These are phyloP conservation scores for Limnephilus rhombicus DNA, from an alignment of 2,888 invertebrate genomes.

Conservation along the genomic window DNA sequence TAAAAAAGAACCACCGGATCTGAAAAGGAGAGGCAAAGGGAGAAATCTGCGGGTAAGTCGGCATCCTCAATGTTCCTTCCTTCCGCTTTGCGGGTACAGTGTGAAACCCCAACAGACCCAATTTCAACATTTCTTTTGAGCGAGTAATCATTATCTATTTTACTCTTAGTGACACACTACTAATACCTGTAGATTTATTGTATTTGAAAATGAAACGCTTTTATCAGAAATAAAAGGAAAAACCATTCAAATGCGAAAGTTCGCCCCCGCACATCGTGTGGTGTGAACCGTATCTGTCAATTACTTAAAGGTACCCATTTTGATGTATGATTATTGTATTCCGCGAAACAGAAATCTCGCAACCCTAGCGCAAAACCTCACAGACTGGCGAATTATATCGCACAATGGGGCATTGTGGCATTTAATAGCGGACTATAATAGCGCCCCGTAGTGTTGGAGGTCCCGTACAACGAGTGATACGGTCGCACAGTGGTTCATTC, in stretches of 20 bases:
- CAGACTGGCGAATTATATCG: not conserved
- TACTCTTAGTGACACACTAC: too few relatives aligned
- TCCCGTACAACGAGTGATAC: not conserved
- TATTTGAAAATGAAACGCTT: not conserved
- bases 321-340: not conserved
- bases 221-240: not conserved
- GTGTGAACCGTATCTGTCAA: not conserved
- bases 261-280: not conserved
- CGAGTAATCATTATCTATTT: too few relatives aligned
- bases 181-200: too few relatives aligned
- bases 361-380: not conserved
- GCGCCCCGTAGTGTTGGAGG: not conserved
- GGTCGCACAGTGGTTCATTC: not conserved
- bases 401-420: not conserved
- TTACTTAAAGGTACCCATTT: not conserved
- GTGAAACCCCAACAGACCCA: too few relatives aligned
- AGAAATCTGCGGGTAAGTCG: too few relatives aligned
- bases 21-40: too few relatives aligned
- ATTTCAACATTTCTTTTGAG: too few relatives aligned
- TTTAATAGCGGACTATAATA: not conserved
- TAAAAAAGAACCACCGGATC: too few relatives aligned
- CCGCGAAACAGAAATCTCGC: not conserved
- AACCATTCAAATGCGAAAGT: not conserved
- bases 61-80: too few relatives aligned
- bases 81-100: too few relatives aligned